These are phyloP conservation scores for Sesamia inferens DNA, from an alignment of 2,888 invertebrate genomes.

Conservation along the genomic window DNA sequence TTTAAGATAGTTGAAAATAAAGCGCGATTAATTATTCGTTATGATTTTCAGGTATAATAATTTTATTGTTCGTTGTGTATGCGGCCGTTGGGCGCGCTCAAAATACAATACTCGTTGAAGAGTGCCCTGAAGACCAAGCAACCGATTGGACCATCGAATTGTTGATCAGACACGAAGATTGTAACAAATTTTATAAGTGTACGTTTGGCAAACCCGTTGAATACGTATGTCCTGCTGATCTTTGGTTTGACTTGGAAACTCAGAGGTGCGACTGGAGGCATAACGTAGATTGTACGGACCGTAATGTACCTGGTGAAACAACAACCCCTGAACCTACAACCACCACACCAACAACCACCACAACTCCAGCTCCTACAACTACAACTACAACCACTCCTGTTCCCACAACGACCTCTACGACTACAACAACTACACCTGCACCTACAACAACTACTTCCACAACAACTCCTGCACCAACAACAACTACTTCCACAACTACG, in stretches of 20 bases:
- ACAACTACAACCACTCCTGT: constrained; percentile 40
- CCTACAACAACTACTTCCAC: constrained; percentile 10
- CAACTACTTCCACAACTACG: constrained; percentile 19
- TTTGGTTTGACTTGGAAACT: constrained; percentile 89
- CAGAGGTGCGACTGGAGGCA: constrained; percentile 90
- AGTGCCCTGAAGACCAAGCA: constrained; percentile 79
- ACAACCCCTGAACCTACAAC: constrained; percentile 24
- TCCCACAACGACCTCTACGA: constrained; percentile 28
- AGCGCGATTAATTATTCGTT: constrained; percentile 4
- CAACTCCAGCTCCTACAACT: constrained; percentile 22
- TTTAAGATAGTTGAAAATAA: not conserved
- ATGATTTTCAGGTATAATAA: constrained; percentile 65
- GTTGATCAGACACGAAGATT: constrained; percentile 89
- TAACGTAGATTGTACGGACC: constrained; percentile 90
- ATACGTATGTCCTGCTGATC: constrained; percentile 88
- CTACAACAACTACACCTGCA: constrained; percentile 23
- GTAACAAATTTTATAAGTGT: constrained; percentile 92
- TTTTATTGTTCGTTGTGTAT: constrained; percentile 65
- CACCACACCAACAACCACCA: constrained; percentile 11
- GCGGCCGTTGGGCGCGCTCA: constrained; percentile 65
- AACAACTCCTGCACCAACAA: constrained; percentile 12
- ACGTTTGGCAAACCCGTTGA: constrained; percentile 91
- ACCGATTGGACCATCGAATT: constrained; percentile 80
- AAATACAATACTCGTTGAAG: constrained; percentile 50
- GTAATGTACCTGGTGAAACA: constrained; percentile 69